A percentile compares a stretch with the other conserved stretches of the same genome.
Conservation (phyloP, 2,113 vertebrate genomes). For the Octodon degus region DNA sequence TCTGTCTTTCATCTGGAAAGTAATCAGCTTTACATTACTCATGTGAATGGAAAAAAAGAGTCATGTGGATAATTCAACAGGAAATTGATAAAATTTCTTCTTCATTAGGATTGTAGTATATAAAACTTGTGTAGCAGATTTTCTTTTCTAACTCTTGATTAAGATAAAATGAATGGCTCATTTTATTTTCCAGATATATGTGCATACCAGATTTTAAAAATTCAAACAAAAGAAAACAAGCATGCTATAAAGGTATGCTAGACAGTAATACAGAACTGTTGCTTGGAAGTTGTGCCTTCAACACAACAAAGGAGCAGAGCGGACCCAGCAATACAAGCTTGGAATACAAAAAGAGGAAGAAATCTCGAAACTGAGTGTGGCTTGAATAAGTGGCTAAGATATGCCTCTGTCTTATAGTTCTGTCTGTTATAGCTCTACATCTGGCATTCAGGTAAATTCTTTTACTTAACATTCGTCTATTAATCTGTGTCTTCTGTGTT, state of each 20-base stretch:
- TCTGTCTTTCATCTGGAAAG: not conserved
- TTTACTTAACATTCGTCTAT: not conserved
- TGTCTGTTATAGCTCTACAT: not conserved
- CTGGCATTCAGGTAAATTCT: not conserved
- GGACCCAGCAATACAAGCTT: not conserved
- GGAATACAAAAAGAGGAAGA: not conserved
- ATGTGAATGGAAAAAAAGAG: conserved; percentile 1
- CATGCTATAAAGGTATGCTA: not conserved
- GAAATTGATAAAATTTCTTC: conserved; percentile 27
- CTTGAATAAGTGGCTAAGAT: not conserved
- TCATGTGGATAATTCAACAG: not conserved
- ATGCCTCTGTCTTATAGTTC: not conserved
- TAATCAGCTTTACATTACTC: conserved; percentile 10
- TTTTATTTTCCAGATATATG: not conserved
- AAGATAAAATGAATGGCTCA: conserved; percentile 17
- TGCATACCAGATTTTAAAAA: not conserved
- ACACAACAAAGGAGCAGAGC: not conserved
- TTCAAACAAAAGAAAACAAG: not conserved
- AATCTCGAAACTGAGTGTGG: not conserved
- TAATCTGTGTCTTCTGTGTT: not conserved
- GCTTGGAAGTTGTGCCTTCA: not conserved
- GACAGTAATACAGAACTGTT: not conserved
- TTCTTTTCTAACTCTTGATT: conserved; percentile 36
- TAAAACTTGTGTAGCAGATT: not conserved
- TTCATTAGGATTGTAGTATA: not conserved